Percentiles rank a stretch among this genome's conserved stretches.
Evolutionary conservation across 2,113 vertebrate genomes (phyloP).

Genomic region (Piaya cayana): DNA sequence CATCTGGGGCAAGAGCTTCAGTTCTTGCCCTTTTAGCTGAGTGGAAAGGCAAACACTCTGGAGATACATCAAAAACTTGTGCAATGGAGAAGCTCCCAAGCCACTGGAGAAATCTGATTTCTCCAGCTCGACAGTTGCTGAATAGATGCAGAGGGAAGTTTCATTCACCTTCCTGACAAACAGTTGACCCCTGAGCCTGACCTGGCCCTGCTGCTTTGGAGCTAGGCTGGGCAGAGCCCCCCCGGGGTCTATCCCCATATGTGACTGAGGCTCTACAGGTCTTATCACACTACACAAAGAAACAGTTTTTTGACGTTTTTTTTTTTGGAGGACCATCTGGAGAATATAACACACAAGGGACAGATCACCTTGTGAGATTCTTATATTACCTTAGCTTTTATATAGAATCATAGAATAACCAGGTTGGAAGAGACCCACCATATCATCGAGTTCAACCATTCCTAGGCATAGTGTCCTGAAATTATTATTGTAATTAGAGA

Average conservation of each 20-base stretch:
- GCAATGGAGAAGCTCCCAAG: neutral
- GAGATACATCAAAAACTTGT: neutral
- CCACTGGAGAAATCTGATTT: neutral
- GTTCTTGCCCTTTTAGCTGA: neutral
- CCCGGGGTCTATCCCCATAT: too few species aligned
- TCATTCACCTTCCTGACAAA: neutral
- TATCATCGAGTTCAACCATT: too few species aligned
- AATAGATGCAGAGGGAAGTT: neutral
- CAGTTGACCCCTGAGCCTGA: neutral
- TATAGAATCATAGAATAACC: too few species aligned
- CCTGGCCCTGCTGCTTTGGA: neutral
- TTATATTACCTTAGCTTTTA: neutral
- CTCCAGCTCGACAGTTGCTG: neutral
- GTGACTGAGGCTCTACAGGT: neutral
- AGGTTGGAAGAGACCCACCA: too few species aligned
- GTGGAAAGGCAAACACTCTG: neutral
- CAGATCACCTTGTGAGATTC: neutral
- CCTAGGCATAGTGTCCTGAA: neutral
- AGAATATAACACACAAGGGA: neutral
- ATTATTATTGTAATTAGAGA: slow-evolving; percentile 24
- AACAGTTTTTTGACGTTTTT: neutral
- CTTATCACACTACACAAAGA: neutral
- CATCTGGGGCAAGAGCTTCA: neutral
- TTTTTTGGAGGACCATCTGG: neutral
- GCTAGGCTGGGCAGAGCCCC: neutral